These are phyloP conservation scores for Xylota sylvarum DNA, from an alignment of 2,888 invertebrate genomes.

Conservation along the genomic window DNA sequence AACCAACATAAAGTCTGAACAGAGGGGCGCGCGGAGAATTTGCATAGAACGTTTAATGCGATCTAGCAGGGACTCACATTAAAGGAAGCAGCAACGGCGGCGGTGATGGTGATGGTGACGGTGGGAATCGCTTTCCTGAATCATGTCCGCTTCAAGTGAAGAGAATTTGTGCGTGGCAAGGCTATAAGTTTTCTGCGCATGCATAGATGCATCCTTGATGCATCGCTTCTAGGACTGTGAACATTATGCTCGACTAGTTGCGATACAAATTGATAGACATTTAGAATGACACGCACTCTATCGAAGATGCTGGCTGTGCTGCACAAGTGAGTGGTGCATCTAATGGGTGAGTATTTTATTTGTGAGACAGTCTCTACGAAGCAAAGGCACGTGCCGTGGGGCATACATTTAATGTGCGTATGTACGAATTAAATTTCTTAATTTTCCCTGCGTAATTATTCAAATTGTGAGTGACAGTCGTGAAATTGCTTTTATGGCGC, in stretches of 20 bases:
- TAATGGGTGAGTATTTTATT: conserved; percentile 47
- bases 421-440: conserved; percentile 45
- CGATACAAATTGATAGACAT: conserved; percentile 76
- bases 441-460: conserved; percentile 54
- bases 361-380: conserved; percentile 17
- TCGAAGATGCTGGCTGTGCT: conserved; percentile 51
- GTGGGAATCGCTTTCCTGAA: conserved; percentile 49
- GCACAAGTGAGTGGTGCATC: conserved; percentile 31
- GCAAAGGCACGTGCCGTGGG: conserved; percentile 52
- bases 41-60: conserved; percentile 63
- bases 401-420: conserved; percentile 21
- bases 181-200: conserved; percentile 31
- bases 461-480: conserved; percentile 68
- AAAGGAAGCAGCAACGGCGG: conserved; percentile 79
- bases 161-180: conserved; percentile 43
- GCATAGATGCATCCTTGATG: conserved; percentile 54
- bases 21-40: conserved; percentile 41
- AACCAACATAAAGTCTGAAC: conserved; percentile 52
- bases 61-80: conserved; percentile 39
- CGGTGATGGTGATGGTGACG: conserved; percentile 38
- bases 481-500: conserved; percentile 66
- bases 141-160: conserved; percentile 36
- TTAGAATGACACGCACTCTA: conserved; percentile 74
- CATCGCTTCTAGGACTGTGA: conserved; percentile 63
- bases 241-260: conserved; percentile 76